phyloP scores from a whole-genome alignment of 2,888 invertebrate genomes.

The Meloe dianella region DNA sequence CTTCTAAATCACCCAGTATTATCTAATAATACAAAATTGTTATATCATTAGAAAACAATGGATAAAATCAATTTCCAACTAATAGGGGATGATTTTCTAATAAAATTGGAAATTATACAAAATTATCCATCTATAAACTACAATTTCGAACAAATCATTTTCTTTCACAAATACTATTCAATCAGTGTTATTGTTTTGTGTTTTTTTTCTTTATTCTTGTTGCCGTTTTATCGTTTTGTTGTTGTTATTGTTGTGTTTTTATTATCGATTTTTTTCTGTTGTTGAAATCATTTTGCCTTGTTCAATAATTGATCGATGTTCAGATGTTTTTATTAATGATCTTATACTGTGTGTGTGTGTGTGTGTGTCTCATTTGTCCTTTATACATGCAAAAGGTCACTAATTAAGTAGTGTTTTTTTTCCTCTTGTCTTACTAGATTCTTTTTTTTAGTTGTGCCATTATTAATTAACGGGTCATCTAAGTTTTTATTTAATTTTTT shows the following conservation, averaged over 20 bases:
- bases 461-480: not conserved
- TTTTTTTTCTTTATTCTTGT: not conserved
- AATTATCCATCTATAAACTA: not conserved
- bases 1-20: not conserved
- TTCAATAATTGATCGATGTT: constrained; percentile 7
- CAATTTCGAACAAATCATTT: not conserved
- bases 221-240: not conserved
- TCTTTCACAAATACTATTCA: not conserved
- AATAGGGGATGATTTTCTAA: not conserved
- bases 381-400: not conserved
- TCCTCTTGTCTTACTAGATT: not conserved
- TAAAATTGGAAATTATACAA: not conserved
- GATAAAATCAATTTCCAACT: not conserved
- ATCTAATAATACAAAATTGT: not conserved
- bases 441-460: not conserved
- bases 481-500: not conserved
- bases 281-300: not conserved
- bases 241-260: not conserved
- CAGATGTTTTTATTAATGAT: not conserved
- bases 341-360: too few species aligned
- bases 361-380: constrained; percentile 8
- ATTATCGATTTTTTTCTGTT: not conserved
- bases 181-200: not conserved
- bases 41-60: not conserved
- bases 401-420: not conserved